These are phyloP conservation scores for Carettochelys insculpta DNA, from an alignment of 2,113 vertebrate species.

Conservation along the genomic window DNA sequence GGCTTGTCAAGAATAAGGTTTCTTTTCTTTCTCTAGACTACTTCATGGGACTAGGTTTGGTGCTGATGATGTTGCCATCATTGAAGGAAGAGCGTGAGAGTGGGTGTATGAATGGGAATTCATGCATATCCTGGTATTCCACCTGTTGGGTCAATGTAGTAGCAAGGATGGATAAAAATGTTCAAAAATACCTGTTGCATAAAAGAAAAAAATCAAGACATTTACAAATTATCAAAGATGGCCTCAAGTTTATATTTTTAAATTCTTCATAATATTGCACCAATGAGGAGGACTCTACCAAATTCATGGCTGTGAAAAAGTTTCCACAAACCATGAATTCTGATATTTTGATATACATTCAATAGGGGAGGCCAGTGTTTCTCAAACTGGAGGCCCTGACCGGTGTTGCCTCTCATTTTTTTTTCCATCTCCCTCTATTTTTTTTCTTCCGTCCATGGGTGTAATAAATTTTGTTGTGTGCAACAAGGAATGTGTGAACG, in stretches of 20 bases:
- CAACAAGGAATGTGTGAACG: too few relatives aligned
- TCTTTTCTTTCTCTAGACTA: neutral
- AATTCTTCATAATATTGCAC: neutral
- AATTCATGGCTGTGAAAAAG: too few relatives aligned
- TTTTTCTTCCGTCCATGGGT: too few relatives aligned
- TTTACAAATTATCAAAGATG: neutral
- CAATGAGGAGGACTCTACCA: neutral
- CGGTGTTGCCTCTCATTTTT: too few relatives aligned
- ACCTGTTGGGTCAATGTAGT: neutral
- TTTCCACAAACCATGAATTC: too few relatives aligned
- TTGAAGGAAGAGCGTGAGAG: neutral
- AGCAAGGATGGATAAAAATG: neutral
- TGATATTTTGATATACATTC: too few relatives aligned
- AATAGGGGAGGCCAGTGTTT: too few relatives aligned
- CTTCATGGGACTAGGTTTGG: neutral
- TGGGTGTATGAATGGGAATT: neutral
- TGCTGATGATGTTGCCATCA: neutral
- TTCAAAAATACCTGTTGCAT: neutral
- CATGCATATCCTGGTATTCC: neutral
- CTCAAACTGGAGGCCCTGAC: too few relatives aligned
- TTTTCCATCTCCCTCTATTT: too few relatives aligned
- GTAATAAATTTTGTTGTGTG: too few relatives aligned
- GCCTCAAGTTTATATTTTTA: neutral
- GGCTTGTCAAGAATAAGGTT: neutral
- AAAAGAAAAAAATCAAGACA: neutral